Base-by-base conservation (phyloP, 1,140 invertebrate genomes). In the Myzus persicae region DNA sequence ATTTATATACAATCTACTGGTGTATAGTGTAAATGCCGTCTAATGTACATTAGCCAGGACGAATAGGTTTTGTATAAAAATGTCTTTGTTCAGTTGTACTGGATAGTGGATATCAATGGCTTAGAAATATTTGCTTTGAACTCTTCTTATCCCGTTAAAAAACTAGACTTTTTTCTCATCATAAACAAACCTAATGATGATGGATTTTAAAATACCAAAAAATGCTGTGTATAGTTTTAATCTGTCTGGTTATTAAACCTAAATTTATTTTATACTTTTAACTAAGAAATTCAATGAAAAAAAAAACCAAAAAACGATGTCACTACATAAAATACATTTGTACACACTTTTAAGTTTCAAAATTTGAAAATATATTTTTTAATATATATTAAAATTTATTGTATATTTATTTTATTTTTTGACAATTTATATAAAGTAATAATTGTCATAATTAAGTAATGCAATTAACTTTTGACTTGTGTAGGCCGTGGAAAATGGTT, bases 21-120 rank as follows among this genome's bases (percentile, higher is more conserved):
- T n/a, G n/a, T n/a, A 91, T 91, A 81, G 38, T 54, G 46, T 85
- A 51, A 91, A 85, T 31, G 36, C 91, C 46, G 48, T 38, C 48
- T 93, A 54, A 93, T 84, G 76, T 51, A 54, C 81, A 93, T 93
- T 93, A 93, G 91, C 46, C 38, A 93, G 91, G 76, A 82, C 31
- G 90, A 46, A 82, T 93, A 93, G 46, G 22, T 81, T 82, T 92
- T 92, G 36, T 82, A 84, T 48, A 20, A 51, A 92, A 84, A 48
- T 48, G 81, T 54, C 42, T 84, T 84, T 82, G 91, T 92, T 84
- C 40, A 7, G 44, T 84, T 48, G 46, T 51, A 26, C 44, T 36
- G 90, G 11, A 26, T 85, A 24, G 26, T 38, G 26, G 24, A 67
- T 46, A 54, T 20, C 44, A 40, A 93, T 92, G 48, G 20, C 46